A percentile compares a stretch with the other conserved stretches of the same genome.
These are phyloP conservation scores for Crocallis elinguaria DNA, from an alignment of 2,888 invertebrate genomes.

Conservation along the genomic window DNA sequence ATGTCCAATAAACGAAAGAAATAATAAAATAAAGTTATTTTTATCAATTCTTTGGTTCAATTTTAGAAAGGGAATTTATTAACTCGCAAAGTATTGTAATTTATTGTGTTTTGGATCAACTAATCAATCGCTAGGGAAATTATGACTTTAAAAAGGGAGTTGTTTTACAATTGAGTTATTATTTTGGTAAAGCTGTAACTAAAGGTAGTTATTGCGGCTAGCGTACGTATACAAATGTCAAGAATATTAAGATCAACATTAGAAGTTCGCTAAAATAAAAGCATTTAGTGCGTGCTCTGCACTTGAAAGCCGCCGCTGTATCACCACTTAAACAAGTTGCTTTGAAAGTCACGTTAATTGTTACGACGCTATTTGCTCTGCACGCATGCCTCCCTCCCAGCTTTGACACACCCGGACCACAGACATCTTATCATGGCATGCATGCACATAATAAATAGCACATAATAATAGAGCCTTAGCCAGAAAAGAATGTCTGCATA, in stretches of 20 bases:
- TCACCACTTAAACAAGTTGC: conserved; percentile 59
- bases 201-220: neutral
- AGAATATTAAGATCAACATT: conserved; percentile 40
- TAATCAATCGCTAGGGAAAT: too few relatives aligned
- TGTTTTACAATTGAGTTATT: neutral
- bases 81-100: too few relatives aligned
- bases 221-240: neutral
- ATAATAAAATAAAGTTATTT: neutral
- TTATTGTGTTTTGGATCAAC: too few relatives aligned
- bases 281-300: conserved; percentile 47
- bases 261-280: conserved; percentile 66
- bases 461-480: conserved; percentile 30
- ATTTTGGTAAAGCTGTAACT: neutral
- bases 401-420: conserved; percentile 22
- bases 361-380: conserved; percentile 61
- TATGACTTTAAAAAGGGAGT: too few relatives aligned
- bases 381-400: conserved; percentile 42
- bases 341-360: conserved; percentile 75
- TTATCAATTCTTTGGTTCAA: too few relatives aligned
- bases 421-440: conserved; percentile 27
- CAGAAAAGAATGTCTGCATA: conserved; percentile 29
- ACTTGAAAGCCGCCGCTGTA: conserved; percentile 70
- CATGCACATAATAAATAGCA: conserved; percentile 30
- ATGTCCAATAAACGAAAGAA: neutral
- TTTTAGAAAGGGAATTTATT: too few relatives aligned